These are phyloP conservation scores for Drosophila funebris DNA, from an alignment of 1,140 invertebrate species.

Conservation along the genomic window DNA sequence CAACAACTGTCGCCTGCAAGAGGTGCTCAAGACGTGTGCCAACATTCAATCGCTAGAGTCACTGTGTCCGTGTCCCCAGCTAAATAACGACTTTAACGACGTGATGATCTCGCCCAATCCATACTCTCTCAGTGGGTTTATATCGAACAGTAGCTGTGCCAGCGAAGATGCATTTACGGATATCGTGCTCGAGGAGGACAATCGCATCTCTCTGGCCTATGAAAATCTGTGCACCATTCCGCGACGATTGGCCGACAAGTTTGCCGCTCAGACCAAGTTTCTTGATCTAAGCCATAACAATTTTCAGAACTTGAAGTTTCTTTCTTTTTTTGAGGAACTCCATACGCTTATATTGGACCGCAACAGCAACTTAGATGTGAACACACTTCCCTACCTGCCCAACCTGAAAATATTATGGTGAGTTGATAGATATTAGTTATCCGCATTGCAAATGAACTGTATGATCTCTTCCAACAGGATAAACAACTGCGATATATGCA, in stretches of 20 bases:
- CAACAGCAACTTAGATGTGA: slow-evolving; percentile 67
- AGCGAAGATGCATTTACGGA: slow-evolving; percentile 72
- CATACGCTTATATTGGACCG: slow-evolving; percentile 76
- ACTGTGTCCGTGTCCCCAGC: slow-evolving; percentile 29
- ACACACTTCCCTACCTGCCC: slow-evolving; percentile 72
- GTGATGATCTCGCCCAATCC: slow-evolving; percentile 73
- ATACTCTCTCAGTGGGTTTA: slow-evolving; percentile 64
- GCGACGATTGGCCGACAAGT: slow-evolving; percentile 69
- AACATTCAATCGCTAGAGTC: slow-evolving; percentile 73
- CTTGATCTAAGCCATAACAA: slow-evolving; percentile 79
- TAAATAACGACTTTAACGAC: slow-evolving; percentile 65
- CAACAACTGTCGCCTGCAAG: slow-evolving; percentile 54
- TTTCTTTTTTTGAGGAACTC: slow-evolving; percentile 75
- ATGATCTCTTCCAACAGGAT: slow-evolving; percentile 49
- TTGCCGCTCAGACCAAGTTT: slow-evolving; percentile 70
- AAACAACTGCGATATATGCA: slow-evolving; percentile 78
- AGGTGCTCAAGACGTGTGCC: slow-evolving; percentile 66
- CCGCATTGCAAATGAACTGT: background rate
- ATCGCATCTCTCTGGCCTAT: slow-evolving; percentile 77
- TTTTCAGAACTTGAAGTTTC: slow-evolving; percentile 74
- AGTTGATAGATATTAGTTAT: background rate
- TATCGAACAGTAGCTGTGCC: slow-evolving; percentile 67
- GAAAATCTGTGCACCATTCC: slow-evolving; percentile 76
- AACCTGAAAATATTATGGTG: slow-evolving; percentile 74
- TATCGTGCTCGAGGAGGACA: slow-evolving; percentile 72